Conservation (phyloP, 2,888 invertebrate species). For the Tetheella fluctuosa region DNA sequence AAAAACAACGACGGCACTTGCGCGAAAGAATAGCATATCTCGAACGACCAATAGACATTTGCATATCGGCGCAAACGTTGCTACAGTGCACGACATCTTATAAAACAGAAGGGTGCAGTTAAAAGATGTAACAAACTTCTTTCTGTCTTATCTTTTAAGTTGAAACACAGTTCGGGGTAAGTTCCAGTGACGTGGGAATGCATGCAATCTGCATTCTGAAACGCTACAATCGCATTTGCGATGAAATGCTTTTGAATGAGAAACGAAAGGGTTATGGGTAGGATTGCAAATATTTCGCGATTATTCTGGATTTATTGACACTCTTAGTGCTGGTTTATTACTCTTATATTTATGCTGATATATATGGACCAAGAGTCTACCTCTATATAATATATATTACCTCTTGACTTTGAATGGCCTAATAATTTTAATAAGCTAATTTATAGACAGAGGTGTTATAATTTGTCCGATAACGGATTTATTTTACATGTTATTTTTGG, state of each 20-base stretch:
- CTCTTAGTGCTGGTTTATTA: background rate
- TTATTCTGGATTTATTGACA: background rate
- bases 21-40: constrained; percentile 30
- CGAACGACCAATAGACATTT: constrained; percentile 42
- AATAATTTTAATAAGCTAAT: too few relatives aligned
- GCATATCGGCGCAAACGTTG: constrained; percentile 27
- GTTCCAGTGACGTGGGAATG: constrained; percentile 23
- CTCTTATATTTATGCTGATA: background rate
- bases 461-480: too few relatives aligned
- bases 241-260: constrained; percentile 15
- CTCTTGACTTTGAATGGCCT: too few relatives aligned
- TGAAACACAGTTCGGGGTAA: constrained; percentile 4
- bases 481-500: too few relatives aligned
- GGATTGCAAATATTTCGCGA: background rate
- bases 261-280: constrained; percentile 10
- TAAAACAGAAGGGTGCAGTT: constrained; percentile 19
- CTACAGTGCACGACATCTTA: constrained; percentile 21
- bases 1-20: constrained; percentile 41
- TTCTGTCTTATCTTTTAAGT: constrained; percentile 5
- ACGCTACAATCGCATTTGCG: constrained; percentile 19
- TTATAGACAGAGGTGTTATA: too few relatives aligned
- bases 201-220: constrained; percentile 27
- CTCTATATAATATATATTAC: too few relatives aligned
- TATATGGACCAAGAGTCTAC: too few relatives aligned
- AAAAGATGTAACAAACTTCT: constrained; percentile 11